Conservation (phyloP, 2,797 vertebrate genomes). For the Crotalus adamanteus region DNA sequence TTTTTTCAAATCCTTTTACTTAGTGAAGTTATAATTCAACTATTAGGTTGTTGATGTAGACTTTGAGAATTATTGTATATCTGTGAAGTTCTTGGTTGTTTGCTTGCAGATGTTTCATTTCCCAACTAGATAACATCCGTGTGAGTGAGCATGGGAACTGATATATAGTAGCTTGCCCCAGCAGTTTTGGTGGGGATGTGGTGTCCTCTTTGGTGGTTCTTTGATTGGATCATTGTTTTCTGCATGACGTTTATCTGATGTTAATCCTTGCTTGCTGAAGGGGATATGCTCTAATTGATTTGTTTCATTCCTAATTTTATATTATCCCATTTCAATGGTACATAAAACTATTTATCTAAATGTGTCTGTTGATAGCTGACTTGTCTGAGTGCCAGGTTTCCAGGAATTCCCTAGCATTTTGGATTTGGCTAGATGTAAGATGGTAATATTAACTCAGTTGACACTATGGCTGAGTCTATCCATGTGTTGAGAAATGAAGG, state of each 20-base stretch:
- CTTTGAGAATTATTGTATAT: neutral
- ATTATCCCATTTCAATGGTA: neutral
- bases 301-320: neutral
- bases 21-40: neutral
- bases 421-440: neutral
- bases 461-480: neutral
- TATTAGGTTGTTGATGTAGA: neutral
- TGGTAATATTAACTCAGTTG: neutral
- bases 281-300: neutral
- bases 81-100: neutral
- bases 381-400: neutral
- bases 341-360: neutral
- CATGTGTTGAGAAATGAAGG: neutral
- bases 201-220: neutral
- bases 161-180: neutral
- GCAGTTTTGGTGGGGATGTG: neutral
- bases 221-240: neutral
- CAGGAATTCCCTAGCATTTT: neutral
- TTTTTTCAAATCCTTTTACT: neutral
- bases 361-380: neutral
- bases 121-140: neutral
- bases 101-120: neutral
- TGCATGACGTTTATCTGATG: neutral
- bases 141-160: neutral
- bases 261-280: neutral